Evolutionary conservation across 2,888 invertebrate genomes (phyloP), one percentile per base, ranked within the genome.

Genomic region (Lycophotia porphyrea): DNA sequence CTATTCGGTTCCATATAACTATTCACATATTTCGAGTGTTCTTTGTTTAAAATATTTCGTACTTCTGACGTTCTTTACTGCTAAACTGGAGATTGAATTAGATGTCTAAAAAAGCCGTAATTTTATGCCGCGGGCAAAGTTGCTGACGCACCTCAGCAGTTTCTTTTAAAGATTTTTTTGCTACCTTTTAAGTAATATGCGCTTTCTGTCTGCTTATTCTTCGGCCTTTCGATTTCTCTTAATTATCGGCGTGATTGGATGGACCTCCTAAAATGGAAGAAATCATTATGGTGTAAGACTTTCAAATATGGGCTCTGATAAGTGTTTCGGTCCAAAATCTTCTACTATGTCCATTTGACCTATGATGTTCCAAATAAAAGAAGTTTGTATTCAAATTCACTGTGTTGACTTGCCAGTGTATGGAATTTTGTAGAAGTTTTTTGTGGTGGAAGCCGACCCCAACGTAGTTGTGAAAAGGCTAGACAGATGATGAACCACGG

Each of bases 141-240:
- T 7, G 55, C 11, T 31, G 34, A 8, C 15, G n/a, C 34, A 52
- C 2, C 42, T 64, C 21, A 42, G 13, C 21, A 36, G n/a, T 52
- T 60, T 58, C 49, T 31, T 49, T 63, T 34, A 44, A n/a, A 49
- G 18, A 24, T 58, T 58, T 72, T 55, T 55, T 80, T 63, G 52
- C 36, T 49, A 34, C 44, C 39, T 68, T 64, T 49, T 73, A 65
- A 39, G 80, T 66, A 47, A 68, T 47, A n/a, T 44, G n/a, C 27
- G 70, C 64, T 74, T 84, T 84, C 71, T 65, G 60, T 81, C 61
- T 34, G 70, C 11, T 27, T n/a, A 36, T 9, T 34, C 27, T 27
- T 11, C 21, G 36, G 49, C 60, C 36, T 69, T 84, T 71, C 71
- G 68, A 80, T 84, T 81, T 81, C 81, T 81, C 85, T 81, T 74